A percentile compares a stretch with the other conserved stretches of the same genome.
Conservation (phyloP, 2,113 vertebrate species). For the Tetrao urogallus region DNA sequence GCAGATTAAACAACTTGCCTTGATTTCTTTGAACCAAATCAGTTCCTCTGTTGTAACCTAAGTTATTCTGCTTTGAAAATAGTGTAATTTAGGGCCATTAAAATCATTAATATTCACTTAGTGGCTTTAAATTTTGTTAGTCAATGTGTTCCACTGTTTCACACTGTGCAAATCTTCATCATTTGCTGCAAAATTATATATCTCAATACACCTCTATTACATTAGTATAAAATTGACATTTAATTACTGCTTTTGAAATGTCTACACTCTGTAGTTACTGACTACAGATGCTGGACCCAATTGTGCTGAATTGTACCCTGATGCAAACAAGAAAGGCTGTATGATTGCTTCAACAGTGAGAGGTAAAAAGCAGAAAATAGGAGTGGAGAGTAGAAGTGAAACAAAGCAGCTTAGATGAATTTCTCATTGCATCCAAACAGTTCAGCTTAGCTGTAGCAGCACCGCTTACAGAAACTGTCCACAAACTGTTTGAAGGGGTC, state of each 20-base stretch:
- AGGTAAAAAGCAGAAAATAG: constrained; percentile 5
- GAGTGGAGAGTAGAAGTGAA: neutral
- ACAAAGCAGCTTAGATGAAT: neutral
- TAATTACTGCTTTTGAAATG: constrained; percentile 6
- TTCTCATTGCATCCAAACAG: neutral
- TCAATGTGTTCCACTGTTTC: neutral
- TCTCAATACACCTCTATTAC: neutral
- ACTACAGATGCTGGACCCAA: neutral
- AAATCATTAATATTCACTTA: constrained; percentile 18
- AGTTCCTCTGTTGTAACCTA: neutral
- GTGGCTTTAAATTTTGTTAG: constrained; percentile 1
- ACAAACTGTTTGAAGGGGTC: neutral
- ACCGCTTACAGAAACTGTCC: neutral
- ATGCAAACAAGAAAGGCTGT: neutral
- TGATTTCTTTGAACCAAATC: neutral
- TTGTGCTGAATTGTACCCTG: neutral
- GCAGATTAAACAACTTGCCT: constrained; percentile 19
- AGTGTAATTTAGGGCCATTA: constrained; percentile 24
- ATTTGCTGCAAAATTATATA: neutral
- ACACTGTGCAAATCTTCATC: neutral
- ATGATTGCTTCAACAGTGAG: neutral
- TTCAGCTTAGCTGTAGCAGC: neutral
- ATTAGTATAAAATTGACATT: neutral
- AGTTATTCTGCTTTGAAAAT: neutral
- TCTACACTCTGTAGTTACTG: neutral